A percentile compares a stretch with the other conserved stretches of the same genome.
These are phyloP conservation scores for Lepus oiostolus DNA, from an alignment of 2,797 vertebrate species.

Conservation along the genomic window DNA sequence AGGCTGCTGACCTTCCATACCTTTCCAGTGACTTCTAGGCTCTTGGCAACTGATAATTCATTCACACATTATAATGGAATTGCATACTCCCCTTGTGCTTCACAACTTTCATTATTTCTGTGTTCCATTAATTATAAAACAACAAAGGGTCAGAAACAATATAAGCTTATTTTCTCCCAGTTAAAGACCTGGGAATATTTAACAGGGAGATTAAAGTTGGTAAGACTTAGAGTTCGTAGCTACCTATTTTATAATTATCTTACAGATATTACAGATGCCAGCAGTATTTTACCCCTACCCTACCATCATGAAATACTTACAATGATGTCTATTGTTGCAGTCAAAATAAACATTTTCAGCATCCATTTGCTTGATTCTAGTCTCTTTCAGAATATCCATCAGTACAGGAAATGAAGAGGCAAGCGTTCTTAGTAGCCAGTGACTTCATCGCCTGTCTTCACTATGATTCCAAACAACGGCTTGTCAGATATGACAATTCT, in stretches of 20 bases:
- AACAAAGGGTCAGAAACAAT: neutral
- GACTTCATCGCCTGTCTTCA: neutral
- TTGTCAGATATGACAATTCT: neutral
- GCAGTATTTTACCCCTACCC: neutral
- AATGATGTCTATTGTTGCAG: too few relatives aligned
- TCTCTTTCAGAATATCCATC: neutral
- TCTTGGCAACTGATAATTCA: neutral
- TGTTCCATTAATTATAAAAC: conserved; percentile 42
- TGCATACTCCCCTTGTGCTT: neutral
- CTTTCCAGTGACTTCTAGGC: neutral
- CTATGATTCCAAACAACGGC: neutral
- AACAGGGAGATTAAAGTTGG: neutral
- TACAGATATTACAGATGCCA: conserved; percentile 5
- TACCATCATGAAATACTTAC: neutral
- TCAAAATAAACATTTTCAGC: neutral
- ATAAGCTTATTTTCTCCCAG: conserved; percentile 17
- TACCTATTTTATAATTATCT: conserved; percentile 1
- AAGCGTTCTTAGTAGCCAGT: neutral
- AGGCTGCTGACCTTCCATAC: neutral
- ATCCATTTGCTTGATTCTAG: conserved; percentile 41
- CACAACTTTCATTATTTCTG: conserved; percentile 18
- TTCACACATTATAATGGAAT: neutral
- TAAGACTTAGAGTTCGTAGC: neutral
- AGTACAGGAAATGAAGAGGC: neutral
- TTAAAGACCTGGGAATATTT: conserved; percentile 44